Conservation (phyloP, 2,888 invertebrate species). For the Pterobdella sp. region DNA sequence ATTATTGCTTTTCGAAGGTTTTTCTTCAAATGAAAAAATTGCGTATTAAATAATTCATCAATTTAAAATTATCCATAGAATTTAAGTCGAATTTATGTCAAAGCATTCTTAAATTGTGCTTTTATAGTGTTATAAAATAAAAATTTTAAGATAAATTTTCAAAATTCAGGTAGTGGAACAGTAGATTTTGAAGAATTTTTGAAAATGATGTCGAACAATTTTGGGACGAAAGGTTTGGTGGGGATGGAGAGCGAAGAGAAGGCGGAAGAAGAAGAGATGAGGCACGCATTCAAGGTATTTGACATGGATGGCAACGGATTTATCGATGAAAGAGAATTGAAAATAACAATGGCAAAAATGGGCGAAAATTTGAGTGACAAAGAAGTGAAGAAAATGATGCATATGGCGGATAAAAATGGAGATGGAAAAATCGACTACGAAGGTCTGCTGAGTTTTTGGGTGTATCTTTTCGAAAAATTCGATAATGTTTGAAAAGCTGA, state of each 20-base stretch:
- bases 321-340: constrained; percentile 48
- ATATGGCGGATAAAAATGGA: constrained; percentile 47
- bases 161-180: constrained; percentile 35
- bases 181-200: constrained; percentile 49
- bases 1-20: not conserved
- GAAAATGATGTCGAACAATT: constrained; percentile 38
- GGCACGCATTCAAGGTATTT: constrained; percentile 37
- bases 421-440: constrained; percentile 50
- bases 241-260: constrained; percentile 7
- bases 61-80: too few relatives aligned
- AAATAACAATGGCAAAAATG: constrained; percentile 46
- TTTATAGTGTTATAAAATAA: not conserved
- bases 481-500: too few relatives aligned
- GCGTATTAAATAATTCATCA: too few relatives aligned
- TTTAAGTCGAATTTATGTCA: not conserved
- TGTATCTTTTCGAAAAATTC: too few relatives aligned
- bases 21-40: too few relatives aligned
- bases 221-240: constrained; percentile 5
- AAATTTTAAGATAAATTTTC: not conserved
- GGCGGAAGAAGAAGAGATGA: constrained; percentile 35
- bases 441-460: constrained; percentile 38
- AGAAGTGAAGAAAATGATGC: constrained; percentile 48
- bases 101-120: not conserved
- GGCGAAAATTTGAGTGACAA: constrained; percentile 47
- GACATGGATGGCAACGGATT: constrained; percentile 41